These are phyloP conservation scores for Drosophila mayri DNA, from an alignment of 1,140 invertebrate species.

Conservation along the genomic window DNA sequence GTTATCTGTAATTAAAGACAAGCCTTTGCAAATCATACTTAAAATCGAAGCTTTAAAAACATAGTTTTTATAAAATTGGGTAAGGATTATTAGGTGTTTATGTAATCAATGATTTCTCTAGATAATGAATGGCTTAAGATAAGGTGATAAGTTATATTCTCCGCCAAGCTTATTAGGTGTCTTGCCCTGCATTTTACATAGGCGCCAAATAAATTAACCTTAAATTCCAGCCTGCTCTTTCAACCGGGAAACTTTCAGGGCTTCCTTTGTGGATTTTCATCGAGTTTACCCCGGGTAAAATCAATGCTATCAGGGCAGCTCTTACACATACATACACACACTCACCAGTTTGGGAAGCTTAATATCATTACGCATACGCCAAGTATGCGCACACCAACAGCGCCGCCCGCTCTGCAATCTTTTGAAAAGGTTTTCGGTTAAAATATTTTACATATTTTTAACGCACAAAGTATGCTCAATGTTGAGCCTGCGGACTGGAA, in stretches of 20 bases:
- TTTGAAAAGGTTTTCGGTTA: constrained; percentile 76
- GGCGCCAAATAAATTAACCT: constrained; percentile 23
- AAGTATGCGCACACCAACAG: constrained; percentile 41
- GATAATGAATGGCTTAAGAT: neutral
- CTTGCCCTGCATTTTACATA: constrained; percentile 1
- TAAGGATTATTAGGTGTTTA: no score
- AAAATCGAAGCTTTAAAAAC: neutral
- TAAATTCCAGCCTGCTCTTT: constrained; percentile 13
- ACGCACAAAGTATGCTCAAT: constrained; percentile 61
- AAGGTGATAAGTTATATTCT: neutral
- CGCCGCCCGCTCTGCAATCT: constrained; percentile 59
- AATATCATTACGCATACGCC: constrained; percentile 65
- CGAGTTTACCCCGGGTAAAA: constrained; percentile 19
- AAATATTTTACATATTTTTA: constrained; percentile 82
- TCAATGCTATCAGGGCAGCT: constrained; percentile 35
- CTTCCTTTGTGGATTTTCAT: constrained; percentile 20
- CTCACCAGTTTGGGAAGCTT: constrained; percentile 24
- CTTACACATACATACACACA: constrained; percentile 1
- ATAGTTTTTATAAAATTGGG: neutral
- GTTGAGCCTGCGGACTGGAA: constrained; percentile 27
- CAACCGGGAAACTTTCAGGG: constrained; percentile 2
- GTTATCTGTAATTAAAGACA: neutral
- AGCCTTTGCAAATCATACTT: neutral
- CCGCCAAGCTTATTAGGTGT: neutral
- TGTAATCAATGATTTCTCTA: neutral